phyloP scores from a whole-genome alignment of 2,113 vertebrate species.

The Macrotis lagotis region DNA sequence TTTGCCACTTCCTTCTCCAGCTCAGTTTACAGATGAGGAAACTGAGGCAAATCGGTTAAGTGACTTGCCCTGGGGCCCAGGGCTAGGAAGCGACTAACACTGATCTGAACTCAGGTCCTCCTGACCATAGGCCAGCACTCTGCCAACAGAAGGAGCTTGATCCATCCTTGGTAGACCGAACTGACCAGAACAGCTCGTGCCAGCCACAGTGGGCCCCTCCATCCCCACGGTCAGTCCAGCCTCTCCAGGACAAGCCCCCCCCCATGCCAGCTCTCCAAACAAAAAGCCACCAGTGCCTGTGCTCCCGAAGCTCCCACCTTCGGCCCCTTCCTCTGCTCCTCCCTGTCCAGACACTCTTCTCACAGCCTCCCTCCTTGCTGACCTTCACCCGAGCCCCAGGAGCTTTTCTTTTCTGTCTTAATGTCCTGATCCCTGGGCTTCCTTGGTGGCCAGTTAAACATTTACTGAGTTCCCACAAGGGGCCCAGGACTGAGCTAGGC shows the following conservation, averaged over 20 bases:
- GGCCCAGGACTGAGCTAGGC: background rate
- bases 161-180: too few species aligned
- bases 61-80: background rate
- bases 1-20: background rate
- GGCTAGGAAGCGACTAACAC: background rate
- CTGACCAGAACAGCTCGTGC: background rate
- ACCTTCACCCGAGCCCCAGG: too few species aligned
- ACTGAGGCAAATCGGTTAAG: background rate
- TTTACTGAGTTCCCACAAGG: background rate
- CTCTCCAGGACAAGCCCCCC: background rate
- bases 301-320: background rate
- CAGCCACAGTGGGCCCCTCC: background rate
- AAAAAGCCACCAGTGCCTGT: background rate
- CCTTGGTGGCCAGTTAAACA: background rate
- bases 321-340: fast-evolving
- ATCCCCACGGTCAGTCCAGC: background rate
- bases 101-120: background rate
- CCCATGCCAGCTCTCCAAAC: too few species aligned
- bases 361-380: background rate
- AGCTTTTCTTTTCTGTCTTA: background rate
- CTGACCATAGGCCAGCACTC: too few species aligned
- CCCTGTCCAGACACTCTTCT: too few species aligned
- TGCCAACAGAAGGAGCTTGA: background rate
- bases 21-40: background rate
- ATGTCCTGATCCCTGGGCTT: background rate